Percentiles rank a stretch among this genome's conserved stretches.
Conservation (phyloP, 2,888 invertebrate species). For the Cataglyphis livida region DNA sequence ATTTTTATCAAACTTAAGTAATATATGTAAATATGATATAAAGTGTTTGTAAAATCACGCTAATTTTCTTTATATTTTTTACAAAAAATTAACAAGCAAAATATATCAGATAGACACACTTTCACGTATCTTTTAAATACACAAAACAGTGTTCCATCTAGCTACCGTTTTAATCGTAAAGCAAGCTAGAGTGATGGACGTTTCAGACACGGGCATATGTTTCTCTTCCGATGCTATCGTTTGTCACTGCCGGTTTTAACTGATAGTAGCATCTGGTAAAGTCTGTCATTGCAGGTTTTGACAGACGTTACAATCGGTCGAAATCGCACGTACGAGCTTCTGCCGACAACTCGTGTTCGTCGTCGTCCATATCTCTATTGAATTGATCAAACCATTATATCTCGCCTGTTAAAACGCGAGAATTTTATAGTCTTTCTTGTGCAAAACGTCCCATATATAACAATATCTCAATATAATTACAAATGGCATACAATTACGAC, state of each 20-base stretch:
- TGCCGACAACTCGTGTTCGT: slow-evolving; percentile 38
- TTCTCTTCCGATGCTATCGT: slow-evolving; percentile 53
- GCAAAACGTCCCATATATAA: neutral
- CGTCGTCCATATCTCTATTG: slow-evolving; percentile 34
- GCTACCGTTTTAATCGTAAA: slow-evolving; percentile 49
- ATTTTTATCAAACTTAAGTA: neutral
- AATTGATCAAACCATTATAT: slow-evolving; percentile 44
- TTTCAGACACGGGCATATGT: slow-evolving; percentile 50
- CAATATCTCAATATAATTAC: slow-evolving; percentile 6
- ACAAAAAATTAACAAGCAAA: neutral
- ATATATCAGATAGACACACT: neutral
- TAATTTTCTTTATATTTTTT: neutral
- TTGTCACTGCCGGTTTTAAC: slow-evolving; percentile 55
- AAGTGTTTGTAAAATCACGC: neutral
- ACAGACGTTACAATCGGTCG: slow-evolving; percentile 54
- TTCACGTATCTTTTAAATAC: neutral
- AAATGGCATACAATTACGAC: neutral
- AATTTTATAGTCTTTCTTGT: slow-evolving; percentile 16
- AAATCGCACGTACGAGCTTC: slow-evolving; percentile 38
- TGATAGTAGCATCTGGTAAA: slow-evolving; percentile 55
- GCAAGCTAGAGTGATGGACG: slow-evolving; percentile 51
- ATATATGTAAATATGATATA: neutral
- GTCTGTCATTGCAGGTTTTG: slow-evolving; percentile 57
- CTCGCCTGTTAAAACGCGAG: slow-evolving; percentile 29
- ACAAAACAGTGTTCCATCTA: slow-evolving; percentile 10